Evolutionary conservation across 2,113 vertebrate species (phyloP).

Genomic region (Hydrochoerus hydrochaeris): DNA sequence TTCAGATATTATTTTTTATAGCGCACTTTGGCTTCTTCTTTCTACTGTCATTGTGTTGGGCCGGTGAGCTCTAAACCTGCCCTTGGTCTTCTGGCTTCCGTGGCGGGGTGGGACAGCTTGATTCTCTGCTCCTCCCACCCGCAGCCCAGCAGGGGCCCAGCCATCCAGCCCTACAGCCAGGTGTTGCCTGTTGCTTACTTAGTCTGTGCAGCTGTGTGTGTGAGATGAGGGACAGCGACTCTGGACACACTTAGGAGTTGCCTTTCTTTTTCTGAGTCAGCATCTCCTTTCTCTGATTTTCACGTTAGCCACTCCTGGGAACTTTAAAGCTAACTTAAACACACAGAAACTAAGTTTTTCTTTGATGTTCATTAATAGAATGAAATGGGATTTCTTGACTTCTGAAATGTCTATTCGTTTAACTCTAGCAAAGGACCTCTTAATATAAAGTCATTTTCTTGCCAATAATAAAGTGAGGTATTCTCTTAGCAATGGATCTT

Average conservation of each 20-base stretch:
- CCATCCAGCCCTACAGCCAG: no score
- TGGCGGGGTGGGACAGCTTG: neutral
- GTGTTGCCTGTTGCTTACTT: neutral
- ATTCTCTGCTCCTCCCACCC: fast-evolving
- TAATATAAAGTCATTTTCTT: neutral
- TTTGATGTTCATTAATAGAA: neutral
- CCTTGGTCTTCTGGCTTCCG: neutral
- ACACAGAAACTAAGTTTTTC: neutral
- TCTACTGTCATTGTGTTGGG: fast-evolving
- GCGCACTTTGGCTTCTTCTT: neutral
- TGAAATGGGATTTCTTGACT: constrained; percentile 7
- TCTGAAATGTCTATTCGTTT: constrained; percentile 14
- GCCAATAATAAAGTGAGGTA: neutral
- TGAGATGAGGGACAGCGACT: neutral
- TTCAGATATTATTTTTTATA: neutral
- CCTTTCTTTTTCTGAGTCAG: neutral
- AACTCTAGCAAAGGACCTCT: neutral
- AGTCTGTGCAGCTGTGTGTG: neutral
- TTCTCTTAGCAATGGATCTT: neutral
- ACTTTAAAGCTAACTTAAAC: neutral
- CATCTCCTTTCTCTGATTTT: neutral
- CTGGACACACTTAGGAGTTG: neutral
- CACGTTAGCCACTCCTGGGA: neutral
- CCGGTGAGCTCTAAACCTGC: neutral
- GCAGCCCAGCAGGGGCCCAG: neutral